Evolutionary conservation across 2,888 invertebrate genomes (phyloP).

Genomic region (Coleophora deauratella): DNA sequence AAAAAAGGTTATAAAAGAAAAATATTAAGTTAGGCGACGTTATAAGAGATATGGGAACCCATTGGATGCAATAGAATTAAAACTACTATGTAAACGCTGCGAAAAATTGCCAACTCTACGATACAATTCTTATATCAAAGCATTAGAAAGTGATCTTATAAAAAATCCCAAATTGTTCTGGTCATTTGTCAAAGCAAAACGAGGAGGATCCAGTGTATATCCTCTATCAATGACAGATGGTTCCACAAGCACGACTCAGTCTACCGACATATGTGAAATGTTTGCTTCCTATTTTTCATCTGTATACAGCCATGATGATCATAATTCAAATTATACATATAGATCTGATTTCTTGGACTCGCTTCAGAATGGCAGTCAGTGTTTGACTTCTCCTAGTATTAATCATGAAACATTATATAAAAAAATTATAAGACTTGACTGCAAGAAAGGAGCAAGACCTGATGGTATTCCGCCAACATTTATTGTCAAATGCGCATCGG

Average conservation of each 20-base stretch:
- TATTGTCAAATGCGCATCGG: constrained; percentile 2
- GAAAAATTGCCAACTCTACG: background rate
- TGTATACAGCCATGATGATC: too few species aligned
- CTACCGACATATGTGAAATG: background rate
- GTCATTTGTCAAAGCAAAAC: too few species aligned
- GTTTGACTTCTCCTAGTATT: background rate
- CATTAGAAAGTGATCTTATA: background rate
- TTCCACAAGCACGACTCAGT: background rate
- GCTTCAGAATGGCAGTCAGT: too few species aligned
- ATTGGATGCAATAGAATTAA: constrained; percentile 3
- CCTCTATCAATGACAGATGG: constrained; percentile 4
- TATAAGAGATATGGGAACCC: constrained; percentile 10
- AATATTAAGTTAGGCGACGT: constrained; percentile 5
- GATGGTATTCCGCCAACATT: constrained; percentile 13
- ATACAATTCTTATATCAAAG: background rate
- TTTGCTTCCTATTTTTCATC: too few species aligned
- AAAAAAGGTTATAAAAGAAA: too few species aligned
- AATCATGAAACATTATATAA: background rate
- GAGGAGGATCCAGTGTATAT: constrained; percentile 7
- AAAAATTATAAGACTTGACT: constrained; percentile 2
- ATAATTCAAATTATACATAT: too few species aligned
- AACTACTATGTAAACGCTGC: constrained; percentile 3
- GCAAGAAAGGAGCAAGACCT: constrained; percentile 7
- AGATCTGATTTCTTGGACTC: background rate
- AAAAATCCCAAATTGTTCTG: constrained; percentile 8